A percentile compares a stretch with the other conserved stretches of the same genome.
Conservation (phyloP, 2,888 invertebrate genomes). For the Caprella mutica region DNA sequence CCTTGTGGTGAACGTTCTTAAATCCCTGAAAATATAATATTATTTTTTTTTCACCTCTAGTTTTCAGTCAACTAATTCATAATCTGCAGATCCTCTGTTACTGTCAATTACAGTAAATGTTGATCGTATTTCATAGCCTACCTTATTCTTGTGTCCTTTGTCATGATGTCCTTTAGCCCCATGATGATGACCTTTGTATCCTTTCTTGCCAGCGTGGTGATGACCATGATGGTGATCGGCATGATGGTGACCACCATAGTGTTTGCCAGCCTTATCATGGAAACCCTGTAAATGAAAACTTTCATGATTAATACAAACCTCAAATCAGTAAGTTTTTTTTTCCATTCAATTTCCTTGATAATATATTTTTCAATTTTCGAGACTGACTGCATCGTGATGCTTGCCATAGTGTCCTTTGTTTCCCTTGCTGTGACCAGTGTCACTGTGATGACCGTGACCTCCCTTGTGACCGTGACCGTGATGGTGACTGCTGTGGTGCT, state of each 20-base stretch:
- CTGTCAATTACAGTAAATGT: too few species aligned
- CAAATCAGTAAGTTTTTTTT: too few species aligned
- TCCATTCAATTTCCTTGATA: too few species aligned
- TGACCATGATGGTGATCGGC: constrained; percentile 15
- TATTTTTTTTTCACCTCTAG: too few species aligned
- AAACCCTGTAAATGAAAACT: too few species aligned
- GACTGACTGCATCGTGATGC: not conserved
- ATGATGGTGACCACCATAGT: constrained; percentile 19
- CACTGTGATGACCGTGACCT: not conserved
- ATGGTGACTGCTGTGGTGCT: constrained; percentile 4
- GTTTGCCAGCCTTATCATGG: constrained; percentile 15
- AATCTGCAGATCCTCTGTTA: too few species aligned
- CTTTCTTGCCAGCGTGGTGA: constrained; percentile 22
- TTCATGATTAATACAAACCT: too few species aligned
- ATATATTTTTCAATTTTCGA: too few species aligned
- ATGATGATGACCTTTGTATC: constrained; percentile 33
- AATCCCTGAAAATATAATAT: constrained; percentile 52
- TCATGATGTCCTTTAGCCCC: constrained; percentile 58
- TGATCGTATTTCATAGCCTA: too few species aligned
- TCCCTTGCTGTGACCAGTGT: not conserved
- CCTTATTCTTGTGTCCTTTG: constrained; percentile 63
- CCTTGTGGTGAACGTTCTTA: constrained; percentile 70
- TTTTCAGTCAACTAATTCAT: too few species aligned
- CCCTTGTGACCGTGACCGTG: constrained; percentile 6
- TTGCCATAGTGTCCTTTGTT: not conserved